phyloP scores from a whole-genome alignment of 2,888 invertebrate species.

The Hypolimnas misippus region DNA sequence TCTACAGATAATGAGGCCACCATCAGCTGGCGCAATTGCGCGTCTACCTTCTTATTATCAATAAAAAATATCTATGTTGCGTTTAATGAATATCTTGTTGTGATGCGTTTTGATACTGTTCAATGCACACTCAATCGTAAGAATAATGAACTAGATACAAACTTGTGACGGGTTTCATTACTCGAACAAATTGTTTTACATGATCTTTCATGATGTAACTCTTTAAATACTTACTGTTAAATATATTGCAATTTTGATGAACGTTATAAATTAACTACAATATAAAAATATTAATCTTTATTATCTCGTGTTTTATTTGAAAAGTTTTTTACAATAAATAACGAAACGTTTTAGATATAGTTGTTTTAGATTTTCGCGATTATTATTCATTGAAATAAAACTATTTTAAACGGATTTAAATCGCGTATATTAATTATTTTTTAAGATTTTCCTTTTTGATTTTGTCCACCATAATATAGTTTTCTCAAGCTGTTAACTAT shows the following conservation, averaged over 20 bases:
- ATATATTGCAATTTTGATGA: background rate
- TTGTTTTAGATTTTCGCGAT: too few species aligned
- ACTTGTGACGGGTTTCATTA: background rate
- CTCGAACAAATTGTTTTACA: background rate
- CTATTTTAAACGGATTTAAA: too few species aligned
- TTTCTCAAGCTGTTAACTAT: too few species aligned
- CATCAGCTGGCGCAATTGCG: background rate
- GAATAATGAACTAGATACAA: constrained; percentile 7
- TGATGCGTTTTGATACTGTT: constrained; percentile 7
- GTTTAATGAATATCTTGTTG: constrained; percentile 1
- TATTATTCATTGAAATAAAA: too few species aligned
- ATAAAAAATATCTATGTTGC: background rate
- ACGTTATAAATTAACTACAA: background rate
- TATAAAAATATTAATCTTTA: too few species aligned
- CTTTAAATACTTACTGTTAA: background rate
- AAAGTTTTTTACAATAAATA: too few species aligned
- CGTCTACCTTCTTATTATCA: background rate
- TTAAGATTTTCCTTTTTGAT: too few species aligned
- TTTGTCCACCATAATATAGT: too few species aligned
- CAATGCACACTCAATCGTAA: constrained; percentile 12
- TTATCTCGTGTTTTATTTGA: too few species aligned
- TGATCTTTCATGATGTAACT: background rate
- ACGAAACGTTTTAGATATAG: too few species aligned
- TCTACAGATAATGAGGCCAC: too few species aligned
- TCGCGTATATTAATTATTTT: too few species aligned